Evolutionary conservation across 2,797 vertebrate genomes (phyloP).

Genomic region (Chaunax sp.): DNA sequence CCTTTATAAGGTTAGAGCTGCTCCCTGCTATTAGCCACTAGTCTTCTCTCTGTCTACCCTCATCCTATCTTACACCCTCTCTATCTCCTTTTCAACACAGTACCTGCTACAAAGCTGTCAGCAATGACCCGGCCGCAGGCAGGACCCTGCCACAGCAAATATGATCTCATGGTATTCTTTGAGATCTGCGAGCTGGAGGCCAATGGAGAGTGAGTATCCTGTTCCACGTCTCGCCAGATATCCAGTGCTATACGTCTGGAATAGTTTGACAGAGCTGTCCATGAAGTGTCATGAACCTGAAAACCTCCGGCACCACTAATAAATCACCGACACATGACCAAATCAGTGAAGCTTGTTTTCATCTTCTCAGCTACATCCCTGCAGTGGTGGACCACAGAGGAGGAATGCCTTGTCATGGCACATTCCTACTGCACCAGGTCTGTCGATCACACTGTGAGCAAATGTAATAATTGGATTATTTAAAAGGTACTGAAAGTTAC

Average conservation of each 20-base stretch:
- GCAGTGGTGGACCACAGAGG: constrained; percentile 95
- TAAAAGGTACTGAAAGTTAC: not conserved
- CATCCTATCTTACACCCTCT: constrained; percentile 16
- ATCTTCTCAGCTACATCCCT: constrained; percentile 90
- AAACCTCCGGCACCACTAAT: not conserved
- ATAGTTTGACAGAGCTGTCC: not conserved
- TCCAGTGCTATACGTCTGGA: not conserved
- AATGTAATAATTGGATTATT: constrained; percentile 1
- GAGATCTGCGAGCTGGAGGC: constrained; percentile 99
- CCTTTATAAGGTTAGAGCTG: constrained; percentile 49
- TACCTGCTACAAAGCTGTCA: constrained; percentile 96
- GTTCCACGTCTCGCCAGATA: not conserved
- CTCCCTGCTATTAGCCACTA: constrained; percentile 33
- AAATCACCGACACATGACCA: not conserved
- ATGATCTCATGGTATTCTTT: constrained; percentile 96
- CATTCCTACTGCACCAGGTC: constrained; percentile 97
- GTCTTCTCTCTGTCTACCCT: constrained; percentile 4
- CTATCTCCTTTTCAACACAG: constrained; percentile 72
- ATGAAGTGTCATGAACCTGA: not conserved
- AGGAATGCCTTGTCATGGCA: constrained; percentile 96
- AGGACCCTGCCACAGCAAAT: constrained; percentile 95
- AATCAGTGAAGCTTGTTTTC: constrained; percentile 26
- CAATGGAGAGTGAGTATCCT: constrained; percentile 92
- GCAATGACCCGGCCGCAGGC: constrained; percentile 88
- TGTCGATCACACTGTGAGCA: not conserved